Evolutionary conservation across 2,888 invertebrate genomes (phyloP).

Genomic region (Diplazon laetatorius): DNA sequence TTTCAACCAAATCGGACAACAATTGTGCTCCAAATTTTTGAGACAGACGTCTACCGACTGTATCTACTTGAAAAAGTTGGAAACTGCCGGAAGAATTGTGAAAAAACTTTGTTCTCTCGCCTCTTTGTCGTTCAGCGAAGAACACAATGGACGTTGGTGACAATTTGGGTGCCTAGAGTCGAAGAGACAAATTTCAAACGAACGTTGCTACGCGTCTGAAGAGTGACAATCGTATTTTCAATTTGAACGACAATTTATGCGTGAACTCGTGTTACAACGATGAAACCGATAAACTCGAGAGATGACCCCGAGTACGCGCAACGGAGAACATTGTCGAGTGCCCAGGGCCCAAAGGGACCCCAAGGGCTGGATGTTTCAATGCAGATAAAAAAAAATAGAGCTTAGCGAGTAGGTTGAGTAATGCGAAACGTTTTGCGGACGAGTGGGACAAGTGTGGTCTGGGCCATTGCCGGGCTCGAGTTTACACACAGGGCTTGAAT

Average conservation of each 20-base stretch:
- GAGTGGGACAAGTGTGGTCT: conserved; percentile 28
- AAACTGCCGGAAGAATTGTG: too few relatives aligned
- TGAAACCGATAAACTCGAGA: background rate
- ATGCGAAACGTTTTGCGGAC: conserved; percentile 21
- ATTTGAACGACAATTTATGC: background rate
- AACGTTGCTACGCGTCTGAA: too few relatives aligned
- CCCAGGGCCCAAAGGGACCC: conserved; percentile 11
- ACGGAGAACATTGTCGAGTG: background rate
- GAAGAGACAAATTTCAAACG: too few relatives aligned
- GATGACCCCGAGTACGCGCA: too few relatives aligned
- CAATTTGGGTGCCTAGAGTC: too few relatives aligned
- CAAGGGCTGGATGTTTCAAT: conserved; percentile 12
- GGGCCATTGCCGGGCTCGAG: conserved; percentile 8
- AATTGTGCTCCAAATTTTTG: too few relatives aligned
- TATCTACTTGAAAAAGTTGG: too few relatives aligned
- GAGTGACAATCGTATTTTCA: background rate
- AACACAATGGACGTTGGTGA: too few relatives aligned
- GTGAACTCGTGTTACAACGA: background rate
- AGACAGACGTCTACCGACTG: too few relatives aligned
- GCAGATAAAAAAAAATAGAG: background rate
- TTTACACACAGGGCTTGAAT: conserved; percentile 34
- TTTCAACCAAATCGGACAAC: too few relatives aligned
- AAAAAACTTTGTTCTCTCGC: too few relatives aligned
- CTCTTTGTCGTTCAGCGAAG: too few relatives aligned
- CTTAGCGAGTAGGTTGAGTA: background rate